Base-by-base conservation (phyloP, 2,888 invertebrate species). In the Cremastobaeus sp. region DNA sequence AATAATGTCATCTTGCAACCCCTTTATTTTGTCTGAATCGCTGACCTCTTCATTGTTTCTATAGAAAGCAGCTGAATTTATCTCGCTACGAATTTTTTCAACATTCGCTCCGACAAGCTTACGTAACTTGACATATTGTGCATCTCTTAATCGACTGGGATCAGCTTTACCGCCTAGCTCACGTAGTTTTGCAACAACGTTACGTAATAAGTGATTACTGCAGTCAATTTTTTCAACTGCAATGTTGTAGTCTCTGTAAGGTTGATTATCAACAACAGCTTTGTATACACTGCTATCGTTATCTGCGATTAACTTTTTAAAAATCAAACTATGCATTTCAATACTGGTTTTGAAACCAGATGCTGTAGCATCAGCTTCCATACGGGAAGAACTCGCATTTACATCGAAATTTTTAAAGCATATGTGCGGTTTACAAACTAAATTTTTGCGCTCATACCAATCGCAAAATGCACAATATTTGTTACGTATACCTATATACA, bases 241-340 rank as follows among this genome's bases (percentile, higher is more conserved):
- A 32, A 32, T n/a, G 11, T 32, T 32, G 34, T n/a, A 32, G 3
- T 32, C n/a, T n/a, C n/a, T n/a, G n/a, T 32, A 32, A 3, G 34
- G 34, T 32, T 32, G 34, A 32, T 32, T 32, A 32, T 32, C 34
- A 3, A 32, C 11, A 11, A 32, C 11, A n/a, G 34, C 34, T 32
- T 32, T 32, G 11, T 32, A 32, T n/a, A 32, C 34, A n/a, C 11
- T 32, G 11, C 34, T 32, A 11, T 32, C 34, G 11, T 32, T 32
- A 32, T 32, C 34, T 5, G 34, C 34, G 11, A 32, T 32, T n/a
- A 32, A 11, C 4, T n/a, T 6, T 11, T 32, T 32, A 32, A n/a
- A 32, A 32, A 32, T 32, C n/a, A 32, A 32, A 32, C 34, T 11
- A n/a, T 32, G 34, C 34, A 32, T 32, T 32, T 32, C 34, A 3